Conservation (phyloP, 2,888 invertebrate genomes). For the Operophtera brumata region DNA sequence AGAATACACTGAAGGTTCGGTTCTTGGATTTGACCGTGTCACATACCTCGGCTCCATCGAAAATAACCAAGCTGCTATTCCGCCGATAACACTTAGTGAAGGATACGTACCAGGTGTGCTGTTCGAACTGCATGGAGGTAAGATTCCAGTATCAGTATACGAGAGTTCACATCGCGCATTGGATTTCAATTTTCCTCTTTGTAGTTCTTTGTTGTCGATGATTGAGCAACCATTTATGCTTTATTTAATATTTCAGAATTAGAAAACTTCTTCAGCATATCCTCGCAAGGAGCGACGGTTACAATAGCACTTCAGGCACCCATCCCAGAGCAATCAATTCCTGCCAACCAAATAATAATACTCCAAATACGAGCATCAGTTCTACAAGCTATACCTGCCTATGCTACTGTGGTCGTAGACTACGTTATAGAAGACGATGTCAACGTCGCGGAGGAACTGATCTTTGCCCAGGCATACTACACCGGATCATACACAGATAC, state of each 20-base stretch:
- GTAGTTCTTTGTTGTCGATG: no score
- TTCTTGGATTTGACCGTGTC: slow-evolving; percentile 37
- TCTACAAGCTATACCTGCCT: not conserved
- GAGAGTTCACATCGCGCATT: not conserved
- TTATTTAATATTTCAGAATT: slow-evolving; percentile 17
- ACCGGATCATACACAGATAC: slow-evolving; percentile 31
- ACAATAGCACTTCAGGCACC: slow-evolving; percentile 5
- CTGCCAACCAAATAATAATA: not conserved
- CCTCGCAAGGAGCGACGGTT: slow-evolving; percentile 12
- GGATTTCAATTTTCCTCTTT: slow-evolving; percentile 33
- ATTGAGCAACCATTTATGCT: slow-evolving; percentile 3
- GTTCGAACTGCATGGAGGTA: slow-evolving; percentile 41
- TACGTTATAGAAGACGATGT: not conserved
- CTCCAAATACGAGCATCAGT: not conserved
- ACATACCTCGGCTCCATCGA: slow-evolving; percentile 39
- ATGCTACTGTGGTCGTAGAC: slow-evolving; percentile 2
- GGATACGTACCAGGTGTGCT: slow-evolving; percentile 37
- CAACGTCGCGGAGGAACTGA: not conserved
- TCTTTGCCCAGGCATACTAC: slow-evolving; percentile 29
- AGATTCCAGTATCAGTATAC: not conserved
- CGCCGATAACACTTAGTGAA: slow-evolving; percentile 36
- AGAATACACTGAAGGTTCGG: not conserved
- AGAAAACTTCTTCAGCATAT: slow-evolving; percentile 16
- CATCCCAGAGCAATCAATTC: slow-evolving; percentile 5
- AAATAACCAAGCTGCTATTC: slow-evolving; percentile 23